Evolutionary conservation across 1,140 invertebrate genomes (phyloP).

Genomic region (Drosophila lacteicornis): DNA sequence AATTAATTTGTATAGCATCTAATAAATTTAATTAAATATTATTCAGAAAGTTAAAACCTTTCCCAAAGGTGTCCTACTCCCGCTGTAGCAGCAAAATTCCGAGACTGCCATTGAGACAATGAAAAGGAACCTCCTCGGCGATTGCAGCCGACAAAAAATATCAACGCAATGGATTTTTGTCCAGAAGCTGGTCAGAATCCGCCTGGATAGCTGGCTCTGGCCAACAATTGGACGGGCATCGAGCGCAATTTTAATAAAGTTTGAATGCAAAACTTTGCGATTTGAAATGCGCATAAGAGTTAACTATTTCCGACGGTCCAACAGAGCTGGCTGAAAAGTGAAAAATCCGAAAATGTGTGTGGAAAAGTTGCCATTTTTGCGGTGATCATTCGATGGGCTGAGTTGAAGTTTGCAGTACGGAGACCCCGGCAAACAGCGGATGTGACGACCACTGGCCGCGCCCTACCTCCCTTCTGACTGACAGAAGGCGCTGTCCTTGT

Average conservation of each 20-base stretch:
- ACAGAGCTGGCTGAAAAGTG: slow-evolving; percentile 21
- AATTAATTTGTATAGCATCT: not conserved
- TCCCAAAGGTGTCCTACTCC: slow-evolving; percentile 2
- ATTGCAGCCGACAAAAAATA: slow-evolving; percentile 37
- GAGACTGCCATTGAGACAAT: slow-evolving; percentile 18
- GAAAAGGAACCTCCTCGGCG: slow-evolving; percentile 10
- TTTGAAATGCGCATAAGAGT: slow-evolving; percentile 82
- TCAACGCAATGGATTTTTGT: slow-evolving; percentile 13
- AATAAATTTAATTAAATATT: not conserved
- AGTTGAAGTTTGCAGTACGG: slow-evolving; percentile 1
- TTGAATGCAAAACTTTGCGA: slow-evolving; percentile 80
- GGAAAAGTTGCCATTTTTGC: slow-evolving; percentile 56
- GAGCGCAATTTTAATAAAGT: slow-evolving; percentile 81
- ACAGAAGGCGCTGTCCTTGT: slow-evolving; percentile 54
- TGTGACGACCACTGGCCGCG: slow-evolving; percentile 43
- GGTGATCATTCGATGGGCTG: slow-evolving; percentile 50
- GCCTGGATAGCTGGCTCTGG: slow-evolving; percentile 4
- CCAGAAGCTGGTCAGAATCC: not conserved
- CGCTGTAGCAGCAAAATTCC: not conserved
- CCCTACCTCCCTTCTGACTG: slow-evolving; percentile 34
- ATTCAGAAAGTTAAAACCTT: not conserved
- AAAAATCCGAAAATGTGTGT: slow-evolving; percentile 65
- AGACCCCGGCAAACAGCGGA: slow-evolving; percentile 65
- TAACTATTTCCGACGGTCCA: slow-evolving; percentile 75
- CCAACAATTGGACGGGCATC: slow-evolving; percentile 57